Percentiles rank a stretch among this genome's conserved stretches.
Evolutionary conservation across 1,140 invertebrate genomes (phyloP).

Genomic region (Trachelipus rathkii): DNA sequence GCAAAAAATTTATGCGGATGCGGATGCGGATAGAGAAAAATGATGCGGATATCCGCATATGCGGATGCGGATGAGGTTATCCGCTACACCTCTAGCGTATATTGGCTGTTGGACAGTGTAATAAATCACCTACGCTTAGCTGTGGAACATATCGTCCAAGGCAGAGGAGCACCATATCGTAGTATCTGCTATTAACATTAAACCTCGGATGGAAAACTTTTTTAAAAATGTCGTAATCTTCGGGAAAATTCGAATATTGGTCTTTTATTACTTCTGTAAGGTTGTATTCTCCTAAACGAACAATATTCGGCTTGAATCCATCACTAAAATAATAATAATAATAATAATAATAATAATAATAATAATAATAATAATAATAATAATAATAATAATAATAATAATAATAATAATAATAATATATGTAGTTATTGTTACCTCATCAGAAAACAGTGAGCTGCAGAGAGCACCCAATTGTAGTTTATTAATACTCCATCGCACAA

Average conservation of each 20-base stretch:
- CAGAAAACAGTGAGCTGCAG: neutral
- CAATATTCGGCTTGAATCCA: neutral
- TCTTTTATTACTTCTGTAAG: neutral
- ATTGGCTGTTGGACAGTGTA: too few relatives aligned
- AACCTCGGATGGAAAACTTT: neutral
- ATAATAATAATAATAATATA: neutral
- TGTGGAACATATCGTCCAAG: neutral
- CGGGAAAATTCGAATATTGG: neutral
- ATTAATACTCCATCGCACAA: neutral
- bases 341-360: too few relatives aligned
- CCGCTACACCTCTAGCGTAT: too few relatives aligned
- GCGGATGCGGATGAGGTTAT: too few relatives aligned
- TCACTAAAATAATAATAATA: neutral
- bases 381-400: too few relatives aligned
- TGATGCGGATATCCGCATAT: too few relatives aligned
- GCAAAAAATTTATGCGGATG: too few relatives aligned
- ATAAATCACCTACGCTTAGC: neutral
- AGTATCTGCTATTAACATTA: neutral
- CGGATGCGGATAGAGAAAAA: too few relatives aligned
- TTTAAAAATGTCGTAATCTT: neutral
- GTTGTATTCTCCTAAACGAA: slow-evolving; percentile 3
- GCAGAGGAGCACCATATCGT: neutral
- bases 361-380: too few relatives aligned
- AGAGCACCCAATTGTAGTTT: neutral
- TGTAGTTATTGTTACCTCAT: too few relatives aligned